Conservation (phyloP, 1,140 invertebrate genomes). For the Parapsyche elsis region DNA sequence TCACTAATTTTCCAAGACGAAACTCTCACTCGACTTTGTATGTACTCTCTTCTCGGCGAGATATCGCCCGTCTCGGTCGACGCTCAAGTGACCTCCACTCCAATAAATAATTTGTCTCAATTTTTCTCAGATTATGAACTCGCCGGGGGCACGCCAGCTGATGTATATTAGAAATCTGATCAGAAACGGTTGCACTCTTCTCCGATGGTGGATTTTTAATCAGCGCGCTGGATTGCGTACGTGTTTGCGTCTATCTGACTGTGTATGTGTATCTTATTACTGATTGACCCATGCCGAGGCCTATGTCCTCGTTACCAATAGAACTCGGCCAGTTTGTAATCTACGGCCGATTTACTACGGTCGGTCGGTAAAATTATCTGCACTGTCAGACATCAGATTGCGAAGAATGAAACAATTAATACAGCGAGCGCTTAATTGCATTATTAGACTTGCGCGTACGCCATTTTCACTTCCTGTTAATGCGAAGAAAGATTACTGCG, state of each 20-base stretch:
- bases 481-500: too few relatives aligned
- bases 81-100: not conserved
- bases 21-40: constrained; percentile 39
- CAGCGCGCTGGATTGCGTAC: not conserved
- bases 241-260: not conserved
- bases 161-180: not conserved
- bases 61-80: not conserved
- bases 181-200: not conserved
- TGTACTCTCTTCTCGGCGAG: constrained; percentile 32
- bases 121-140: not conserved
- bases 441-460: too few relatives aligned
- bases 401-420: too few relatives aligned
- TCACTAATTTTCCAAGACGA: constrained; percentile 43
- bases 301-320: constrained; percentile 33
- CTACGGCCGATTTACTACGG: constrained; percentile 13
- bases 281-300: constrained; percentile 27
- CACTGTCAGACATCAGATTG: not conserved
- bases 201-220: not conserved
- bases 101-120: not conserved
- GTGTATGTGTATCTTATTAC: constrained; percentile 24
- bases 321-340: constrained; percentile 33
- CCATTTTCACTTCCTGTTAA: too few relatives aligned
- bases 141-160: too few relatives aligned
- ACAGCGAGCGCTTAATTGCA: too few relatives aligned
- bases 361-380: constrained; percentile 23